These are phyloP conservation scores for Bos indicus DNA, from an alignment of 2,113 vertebrate species.

Conservation along the genomic window DNA sequence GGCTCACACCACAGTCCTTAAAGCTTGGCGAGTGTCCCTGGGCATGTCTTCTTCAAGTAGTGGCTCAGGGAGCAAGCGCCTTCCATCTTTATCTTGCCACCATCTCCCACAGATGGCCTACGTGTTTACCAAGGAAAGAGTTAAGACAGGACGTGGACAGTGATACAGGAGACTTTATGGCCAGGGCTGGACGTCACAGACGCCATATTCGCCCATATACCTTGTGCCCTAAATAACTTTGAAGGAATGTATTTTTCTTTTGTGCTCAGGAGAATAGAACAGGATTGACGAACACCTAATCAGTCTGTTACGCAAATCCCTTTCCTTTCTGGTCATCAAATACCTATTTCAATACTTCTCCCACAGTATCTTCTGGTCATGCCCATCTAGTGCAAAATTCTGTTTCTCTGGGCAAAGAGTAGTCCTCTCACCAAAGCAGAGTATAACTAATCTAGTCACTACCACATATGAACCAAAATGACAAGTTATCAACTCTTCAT, in stretches of 20 bases:
- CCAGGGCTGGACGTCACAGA: background rate
- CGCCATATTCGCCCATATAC: background rate
- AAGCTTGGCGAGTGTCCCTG: background rate
- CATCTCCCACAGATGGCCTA: background rate
- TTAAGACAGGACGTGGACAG: background rate
- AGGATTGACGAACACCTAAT: background rate
- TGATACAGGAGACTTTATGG: background rate
- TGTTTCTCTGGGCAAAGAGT: background rate
- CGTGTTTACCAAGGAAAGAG: background rate
- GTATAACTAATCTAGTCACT: background rate
- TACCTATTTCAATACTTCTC: background rate
- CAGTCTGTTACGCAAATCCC: background rate
- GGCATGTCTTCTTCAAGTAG: background rate
- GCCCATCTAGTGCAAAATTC: background rate
- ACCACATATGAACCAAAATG: background rate
- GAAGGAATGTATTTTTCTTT: background rate
- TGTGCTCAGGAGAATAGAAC: background rate
- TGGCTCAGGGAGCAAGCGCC: background rate
- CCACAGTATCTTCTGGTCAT: background rate
- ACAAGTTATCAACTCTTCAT: background rate
- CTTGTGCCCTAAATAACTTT: background rate
- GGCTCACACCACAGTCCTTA: background rate
- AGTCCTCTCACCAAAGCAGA: background rate
- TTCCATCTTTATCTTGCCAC: background rate
- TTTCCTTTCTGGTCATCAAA: background rate